phyloP scores from a whole-genome alignment of 2,113 vertebrate species.

The Podarcis muralis region DNA sequence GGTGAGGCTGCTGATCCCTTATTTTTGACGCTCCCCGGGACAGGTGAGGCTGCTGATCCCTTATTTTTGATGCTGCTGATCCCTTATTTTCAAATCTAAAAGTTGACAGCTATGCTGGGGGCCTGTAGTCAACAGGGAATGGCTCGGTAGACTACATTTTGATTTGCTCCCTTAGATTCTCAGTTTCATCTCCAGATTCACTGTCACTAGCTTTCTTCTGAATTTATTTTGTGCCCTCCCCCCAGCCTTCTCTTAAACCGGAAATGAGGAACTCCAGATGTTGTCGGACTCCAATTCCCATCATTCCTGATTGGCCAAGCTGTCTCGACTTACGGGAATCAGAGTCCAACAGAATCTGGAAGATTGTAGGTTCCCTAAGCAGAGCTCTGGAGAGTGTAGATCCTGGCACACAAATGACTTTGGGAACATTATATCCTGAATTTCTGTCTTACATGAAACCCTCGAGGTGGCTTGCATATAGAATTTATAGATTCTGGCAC shows the following conservation, averaged over 20 bases:
- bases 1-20: too few relatives aligned
- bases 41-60: too few relatives aligned
- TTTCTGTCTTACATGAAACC: not conserved
- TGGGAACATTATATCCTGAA: not conserved
- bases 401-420: not conserved
- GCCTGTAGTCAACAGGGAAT: not conserved
- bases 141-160: not conserved
- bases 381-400: not conserved
- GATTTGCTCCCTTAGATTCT: not conserved
- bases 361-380: not conserved
- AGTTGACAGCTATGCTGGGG: too few relatives aligned
- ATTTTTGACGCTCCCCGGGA: too few relatives aligned
- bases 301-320: not conserved
- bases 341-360: not conserved
- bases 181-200: not conserved
- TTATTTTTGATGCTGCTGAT: too few relatives aligned
- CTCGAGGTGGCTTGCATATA: not conserved
- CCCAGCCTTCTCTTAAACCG: not conserved
- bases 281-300: not conserved
- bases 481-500: not conserved
- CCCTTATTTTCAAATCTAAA: too few relatives aligned
- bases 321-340: not conserved
- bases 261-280: not conserved
- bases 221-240: too few relatives aligned
- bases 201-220: not conserved